phyloP scores from a whole-genome alignment of 1,140 invertebrate genomes.

The Holcopasites calliopsidis region DNA sequence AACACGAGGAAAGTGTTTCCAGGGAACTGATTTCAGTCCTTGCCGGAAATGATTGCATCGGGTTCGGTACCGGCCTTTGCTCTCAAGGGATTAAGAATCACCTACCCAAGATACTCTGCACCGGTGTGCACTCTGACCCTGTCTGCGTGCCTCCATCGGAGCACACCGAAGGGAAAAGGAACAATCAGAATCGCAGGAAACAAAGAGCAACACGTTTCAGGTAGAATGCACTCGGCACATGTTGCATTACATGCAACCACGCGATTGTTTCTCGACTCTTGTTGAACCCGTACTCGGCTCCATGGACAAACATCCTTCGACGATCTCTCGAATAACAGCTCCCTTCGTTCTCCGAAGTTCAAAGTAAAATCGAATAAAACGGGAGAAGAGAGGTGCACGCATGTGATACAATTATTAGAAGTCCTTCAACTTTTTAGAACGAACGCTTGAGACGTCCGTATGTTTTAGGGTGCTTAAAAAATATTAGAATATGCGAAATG shows the following conservation, averaged over 20 bases:
- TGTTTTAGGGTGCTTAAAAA: too few relatives aligned
- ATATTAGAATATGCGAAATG: too few relatives aligned
- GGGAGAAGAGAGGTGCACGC: too few relatives aligned
- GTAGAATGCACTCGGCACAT: constrained; percentile 51
- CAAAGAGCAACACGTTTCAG: constrained; percentile 46
- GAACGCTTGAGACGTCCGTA: too few relatives aligned
- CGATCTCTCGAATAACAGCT: constrained; percentile 29
- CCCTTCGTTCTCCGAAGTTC: too few relatives aligned
- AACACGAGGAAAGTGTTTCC: background rate
- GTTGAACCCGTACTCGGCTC: constrained; percentile 32
- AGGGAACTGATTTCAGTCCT: constrained; percentile 23
- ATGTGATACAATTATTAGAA: too few relatives aligned
- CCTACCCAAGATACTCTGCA: background rate
- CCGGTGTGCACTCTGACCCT: background rate
- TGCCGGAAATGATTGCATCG: constrained; percentile 27
- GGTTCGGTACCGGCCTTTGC: constrained; percentile 13
- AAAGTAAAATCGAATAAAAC: too few relatives aligned
- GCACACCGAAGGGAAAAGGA: constrained; percentile 28
- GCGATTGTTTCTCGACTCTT: constrained; percentile 56
- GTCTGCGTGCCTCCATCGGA: background rate
- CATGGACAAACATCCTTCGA: constrained; percentile 33
- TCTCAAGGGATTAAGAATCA: constrained; percentile 35
- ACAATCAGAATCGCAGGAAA: constrained; percentile 12
- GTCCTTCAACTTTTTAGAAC: too few relatives aligned
- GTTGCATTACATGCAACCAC: constrained; percentile 51